Percentiles rank a stretch among this genome's conserved stretches.
These are phyloP conservation scores for Clarias magur DNA, from an alignment of 2,113 vertebrate species.

Conservation along the genomic window DNA sequence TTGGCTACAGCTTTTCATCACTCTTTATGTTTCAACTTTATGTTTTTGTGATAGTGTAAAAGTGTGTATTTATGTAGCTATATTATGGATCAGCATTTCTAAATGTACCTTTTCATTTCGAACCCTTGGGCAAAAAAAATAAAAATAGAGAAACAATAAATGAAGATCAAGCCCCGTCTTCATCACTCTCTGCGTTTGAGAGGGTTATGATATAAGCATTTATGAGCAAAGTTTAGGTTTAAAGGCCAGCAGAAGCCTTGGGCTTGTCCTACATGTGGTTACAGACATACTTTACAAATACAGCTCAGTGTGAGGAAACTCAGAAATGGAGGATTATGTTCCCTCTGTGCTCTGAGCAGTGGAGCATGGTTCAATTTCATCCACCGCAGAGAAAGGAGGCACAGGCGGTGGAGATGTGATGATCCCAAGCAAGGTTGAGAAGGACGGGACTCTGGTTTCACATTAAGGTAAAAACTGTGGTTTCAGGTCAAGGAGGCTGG, in stretches of 20 bases:
- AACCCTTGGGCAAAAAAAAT: neutral
- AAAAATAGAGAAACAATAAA: neutral
- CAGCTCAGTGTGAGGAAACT: neutral
- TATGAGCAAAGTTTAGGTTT: slow-evolving; percentile 37
- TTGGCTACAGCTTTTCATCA: neutral
- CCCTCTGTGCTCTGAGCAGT: neutral
- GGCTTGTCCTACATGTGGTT: slow-evolving; percentile 6
- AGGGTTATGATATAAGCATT: slow-evolving; percentile 29
- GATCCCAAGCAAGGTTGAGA: neutral
- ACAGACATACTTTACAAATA: slow-evolving; percentile 11
- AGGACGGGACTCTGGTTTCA: slow-evolving; percentile 24
- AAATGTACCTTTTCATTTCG: slow-evolving; percentile 16
- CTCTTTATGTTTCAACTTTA: neutral
- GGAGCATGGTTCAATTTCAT: neutral
- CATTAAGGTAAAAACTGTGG: neutral
- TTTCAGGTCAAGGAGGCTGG: neutral
- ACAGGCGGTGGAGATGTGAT: too few relatives aligned
- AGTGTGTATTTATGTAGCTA: slow-evolving; percentile 4
- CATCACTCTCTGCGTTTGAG: neutral
- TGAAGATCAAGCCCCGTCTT: neutral
- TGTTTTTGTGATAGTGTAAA: neutral
- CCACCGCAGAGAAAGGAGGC: slow-evolving; percentile 38
- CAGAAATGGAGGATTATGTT: neutral
- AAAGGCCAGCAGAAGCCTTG: slow-evolving; percentile 20
- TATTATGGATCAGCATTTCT: neutral